A percentile compares a stretch with the other conserved stretches of the same genome.
phyloP scores from a whole-genome alignment of 35 echinoderm and acorn worm genomes.

The Lytechinus pictus region DNA sequence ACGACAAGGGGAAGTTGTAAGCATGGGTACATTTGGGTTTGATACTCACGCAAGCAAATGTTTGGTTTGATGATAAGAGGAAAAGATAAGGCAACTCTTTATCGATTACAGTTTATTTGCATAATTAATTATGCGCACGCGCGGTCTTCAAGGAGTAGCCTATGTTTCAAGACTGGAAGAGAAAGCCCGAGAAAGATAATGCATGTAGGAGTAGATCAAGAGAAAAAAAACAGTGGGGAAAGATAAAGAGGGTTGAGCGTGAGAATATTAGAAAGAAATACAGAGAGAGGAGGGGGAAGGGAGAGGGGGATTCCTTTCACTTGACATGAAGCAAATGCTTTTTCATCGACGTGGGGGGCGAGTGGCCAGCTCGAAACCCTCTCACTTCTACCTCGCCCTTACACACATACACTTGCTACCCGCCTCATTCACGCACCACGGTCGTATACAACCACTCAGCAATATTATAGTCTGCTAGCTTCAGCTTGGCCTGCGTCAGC shows the following conservation, averaged over 20 bases:
- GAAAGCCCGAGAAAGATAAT: not conserved
- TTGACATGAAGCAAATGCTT: not conserved
- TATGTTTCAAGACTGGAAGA: not conserved
- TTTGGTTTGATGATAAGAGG: not conserved
- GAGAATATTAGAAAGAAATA: too few relatives aligned
- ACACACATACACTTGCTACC: not conserved
- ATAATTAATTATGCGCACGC: conserved; percentile 23
- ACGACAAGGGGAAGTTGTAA: not conserved
- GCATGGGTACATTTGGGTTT: not conserved
- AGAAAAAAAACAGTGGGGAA: not conserved
- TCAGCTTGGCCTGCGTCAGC: not conserved
- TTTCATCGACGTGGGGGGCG: conserved; percentile 44
- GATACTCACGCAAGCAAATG: not conserved
- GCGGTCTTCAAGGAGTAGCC: not conserved
- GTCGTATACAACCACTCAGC: not conserved
- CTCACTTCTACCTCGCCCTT: not conserved
- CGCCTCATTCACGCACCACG: not conserved
- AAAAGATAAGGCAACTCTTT: conserved; percentile 12
- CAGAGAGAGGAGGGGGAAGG: not conserved
- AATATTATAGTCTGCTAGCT: not conserved
- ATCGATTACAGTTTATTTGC: conserved; percentile 43
- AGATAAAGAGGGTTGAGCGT: not conserved
- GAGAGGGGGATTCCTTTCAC: not conserved
- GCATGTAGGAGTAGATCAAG: too few relatives aligned
- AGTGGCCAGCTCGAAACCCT: not conserved